Evolutionary conservation across 2,888 invertebrate species (phyloP).

Genomic region (Nineta flava): DNA sequence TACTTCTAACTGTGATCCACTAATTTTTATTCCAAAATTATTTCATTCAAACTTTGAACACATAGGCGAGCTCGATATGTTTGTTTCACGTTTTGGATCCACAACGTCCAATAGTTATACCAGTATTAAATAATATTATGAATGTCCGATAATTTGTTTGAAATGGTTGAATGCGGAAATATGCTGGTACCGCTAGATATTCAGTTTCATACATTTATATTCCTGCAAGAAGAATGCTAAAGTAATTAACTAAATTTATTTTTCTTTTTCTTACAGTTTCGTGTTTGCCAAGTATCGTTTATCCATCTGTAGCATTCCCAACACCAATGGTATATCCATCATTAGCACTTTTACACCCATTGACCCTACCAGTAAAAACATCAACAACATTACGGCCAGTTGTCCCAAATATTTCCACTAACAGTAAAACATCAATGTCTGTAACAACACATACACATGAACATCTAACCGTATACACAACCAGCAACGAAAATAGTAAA

Average conservation of each 20-base stretch:
- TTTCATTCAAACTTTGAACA: too few species aligned
- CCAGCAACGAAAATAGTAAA: conserved; percentile 9
- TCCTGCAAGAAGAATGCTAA: too few species aligned
- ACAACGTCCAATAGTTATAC: too few species aligned
- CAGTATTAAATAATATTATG: too few species aligned
- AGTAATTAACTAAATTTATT: conserved; percentile 3
- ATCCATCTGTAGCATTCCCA: conserved; percentile 28
- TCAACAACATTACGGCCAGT: conserved; percentile 14
- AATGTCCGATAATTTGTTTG: too few species aligned
- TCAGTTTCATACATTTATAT: too few species aligned
- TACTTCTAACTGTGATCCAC: too few species aligned
- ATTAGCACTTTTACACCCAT: conserved; percentile 27
- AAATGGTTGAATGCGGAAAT: too few species aligned
- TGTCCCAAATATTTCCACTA: conserved; percentile 11
- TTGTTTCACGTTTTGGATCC: too few species aligned
- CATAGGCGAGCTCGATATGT: too few species aligned
- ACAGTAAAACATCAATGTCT: conserved; percentile 11
- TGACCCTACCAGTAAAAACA: conserved; percentile 23
- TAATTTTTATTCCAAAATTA: too few species aligned
- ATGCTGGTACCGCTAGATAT: too few species aligned
- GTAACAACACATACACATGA: conserved; percentile 11
- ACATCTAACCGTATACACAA: conserved; percentile 11
- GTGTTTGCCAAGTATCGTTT: conserved; percentile 44
- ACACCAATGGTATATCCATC: conserved; percentile 47
- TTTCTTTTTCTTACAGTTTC: conserved; percentile 32